phyloP scores from a whole-genome alignment of 2,797 vertebrate genomes.

The Gila robusta region DNA sequence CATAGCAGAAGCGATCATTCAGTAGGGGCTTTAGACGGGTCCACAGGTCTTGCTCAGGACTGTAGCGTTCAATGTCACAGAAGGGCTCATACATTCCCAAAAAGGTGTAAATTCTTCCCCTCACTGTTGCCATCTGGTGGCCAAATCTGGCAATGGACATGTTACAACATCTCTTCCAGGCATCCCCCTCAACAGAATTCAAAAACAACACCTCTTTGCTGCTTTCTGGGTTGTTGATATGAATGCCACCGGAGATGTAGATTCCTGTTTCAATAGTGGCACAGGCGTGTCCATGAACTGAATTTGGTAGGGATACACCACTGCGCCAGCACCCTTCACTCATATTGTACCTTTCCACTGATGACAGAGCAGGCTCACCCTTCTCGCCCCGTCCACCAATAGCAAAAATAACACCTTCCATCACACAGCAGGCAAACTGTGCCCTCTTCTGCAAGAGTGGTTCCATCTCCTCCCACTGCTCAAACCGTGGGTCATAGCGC shows the following conservation, averaged over 20 bases:
- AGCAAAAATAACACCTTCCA: constrained; percentile 83
- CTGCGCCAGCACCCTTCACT: constrained; percentile 83
- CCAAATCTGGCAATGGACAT: constrained; percentile 92
- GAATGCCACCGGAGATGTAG: constrained; percentile 90
- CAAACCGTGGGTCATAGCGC: constrained; percentile 91
- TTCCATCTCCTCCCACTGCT: constrained; percentile 81
- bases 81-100: constrained; percentile 93
- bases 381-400: constrained; percentile 82
- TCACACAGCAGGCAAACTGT: constrained; percentile 87
- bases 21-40: constrained; percentile 86
- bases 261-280: constrained; percentile 78
- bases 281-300: constrained; percentile 87
- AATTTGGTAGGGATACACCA: constrained; percentile 76
- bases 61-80: constrained; percentile 92
- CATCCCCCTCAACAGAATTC: constrained; percentile 65
- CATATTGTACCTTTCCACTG: constrained; percentile 90
- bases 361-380: constrained; percentile 73
- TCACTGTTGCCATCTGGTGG: constrained; percentile 87
- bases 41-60: constrained; percentile 85
- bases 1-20: constrained; percentile 89
- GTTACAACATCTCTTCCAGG: constrained; percentile 85
- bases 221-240: constrained; percentile 71
- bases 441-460: constrained; percentile 86
- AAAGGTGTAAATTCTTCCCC: constrained; percentile 87
- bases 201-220: constrained; percentile 85